Base-by-base conservation (phyloP, 2,113 vertebrate species). In the Falco punctatus region DNA sequence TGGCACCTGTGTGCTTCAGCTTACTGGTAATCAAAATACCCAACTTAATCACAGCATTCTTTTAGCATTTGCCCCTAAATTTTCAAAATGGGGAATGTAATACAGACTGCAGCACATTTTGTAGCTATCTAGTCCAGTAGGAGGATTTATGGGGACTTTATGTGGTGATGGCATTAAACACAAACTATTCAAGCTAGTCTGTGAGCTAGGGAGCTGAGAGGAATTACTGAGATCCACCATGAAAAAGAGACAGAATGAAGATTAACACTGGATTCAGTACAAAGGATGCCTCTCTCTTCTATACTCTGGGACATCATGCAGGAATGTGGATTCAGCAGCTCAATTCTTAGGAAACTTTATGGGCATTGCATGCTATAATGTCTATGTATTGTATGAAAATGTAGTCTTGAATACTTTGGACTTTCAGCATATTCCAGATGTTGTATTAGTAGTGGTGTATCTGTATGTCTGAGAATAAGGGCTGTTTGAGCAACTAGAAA, bases 1-100 rank as follows among this genome's bases (percentile, higher is more conserved):
- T 11, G 22, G 40, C 16, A 69, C 26, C 33, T 69, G 3, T 61
- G 30, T 79, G 73, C 73, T 78, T 44, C 49, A 87, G 38, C 22
- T 89, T 84, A 69, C 33, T 85, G 35, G 73, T 75, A 92, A 78
- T 81, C 52, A 89, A 93, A 89, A 72, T 20, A 87, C 13, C 9
- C 64, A 73, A 19, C 61, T 94, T 84, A 92, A 96, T 82, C 86
- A 89, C 77, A 77, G 13, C 40, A 85, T 90, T 93, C 67, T 86
- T 82, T 33, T 82, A 78, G 9, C 59, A 87, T 59, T 94, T 91
- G 22, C 72, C 49, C 70, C 62, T 94, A 94, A 70, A 82, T 96
- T 91, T 89, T 97, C 33, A 58, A 84, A 95, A 89, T 2, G 1
- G 32, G 44, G 11, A 92, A 72, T 40, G 46, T 65, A 81, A 83